Evolutionary conservation across 2,888 invertebrate species (phyloP).

Genomic region (Linnaemya vulpina): DNA sequence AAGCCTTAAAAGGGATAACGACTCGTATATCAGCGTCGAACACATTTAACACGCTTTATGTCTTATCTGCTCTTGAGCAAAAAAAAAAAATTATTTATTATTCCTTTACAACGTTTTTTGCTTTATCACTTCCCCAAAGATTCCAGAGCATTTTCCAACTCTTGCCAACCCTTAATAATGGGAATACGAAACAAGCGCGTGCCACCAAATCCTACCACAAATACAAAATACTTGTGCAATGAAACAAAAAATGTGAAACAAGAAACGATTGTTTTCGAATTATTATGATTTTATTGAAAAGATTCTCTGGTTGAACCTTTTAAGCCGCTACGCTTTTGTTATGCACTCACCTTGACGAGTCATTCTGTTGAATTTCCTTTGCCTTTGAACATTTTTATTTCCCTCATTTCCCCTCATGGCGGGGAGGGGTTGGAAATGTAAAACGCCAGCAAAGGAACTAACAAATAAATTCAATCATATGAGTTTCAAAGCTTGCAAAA

Average conservation of each 20-base stretch:
- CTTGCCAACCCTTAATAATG: constrained; percentile 10
- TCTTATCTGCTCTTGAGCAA: background rate
- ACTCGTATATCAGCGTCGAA: too few species aligned
- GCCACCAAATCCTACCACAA: background rate
- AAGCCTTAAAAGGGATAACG: too few species aligned
- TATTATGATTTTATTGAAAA: background rate
- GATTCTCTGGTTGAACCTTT: constrained; percentile 33
- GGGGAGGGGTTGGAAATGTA: too few species aligned
- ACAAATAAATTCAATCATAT: background rate
- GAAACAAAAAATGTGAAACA: background rate
- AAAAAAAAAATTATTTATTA: background rate
- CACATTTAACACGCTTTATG: background rate
- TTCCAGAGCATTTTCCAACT: constrained; percentile 15
- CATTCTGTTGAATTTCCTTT: background rate
- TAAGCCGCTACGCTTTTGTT: constrained; percentile 15
- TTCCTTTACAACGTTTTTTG: constrained; percentile 1
- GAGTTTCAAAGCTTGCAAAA: background rate
- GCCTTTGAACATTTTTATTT: background rate
- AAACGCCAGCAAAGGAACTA: too few species aligned
- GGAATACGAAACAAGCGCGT: background rate
- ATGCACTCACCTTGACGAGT: constrained; percentile 12
- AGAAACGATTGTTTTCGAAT: constrained; percentile 43
- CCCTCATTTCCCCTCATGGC: too few species aligned
- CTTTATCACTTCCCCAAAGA: background rate
- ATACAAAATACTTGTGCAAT: background rate